These are phyloP conservation scores for Cacatua alba DNA, from an alignment of 2,113 vertebrate species.

Conservation along the genomic window DNA sequence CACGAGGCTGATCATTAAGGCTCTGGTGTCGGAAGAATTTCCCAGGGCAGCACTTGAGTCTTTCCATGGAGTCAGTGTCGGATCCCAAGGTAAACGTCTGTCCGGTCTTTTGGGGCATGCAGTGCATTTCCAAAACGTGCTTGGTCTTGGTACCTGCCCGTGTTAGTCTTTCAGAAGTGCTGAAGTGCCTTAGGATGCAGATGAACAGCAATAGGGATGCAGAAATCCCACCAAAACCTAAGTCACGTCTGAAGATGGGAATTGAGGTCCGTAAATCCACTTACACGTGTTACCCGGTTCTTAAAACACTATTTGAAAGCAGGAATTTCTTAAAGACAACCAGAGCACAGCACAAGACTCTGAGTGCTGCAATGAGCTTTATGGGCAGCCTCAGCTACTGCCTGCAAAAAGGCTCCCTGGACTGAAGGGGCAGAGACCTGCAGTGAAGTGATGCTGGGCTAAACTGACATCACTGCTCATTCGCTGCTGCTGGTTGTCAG, in stretches of 20 bases:
- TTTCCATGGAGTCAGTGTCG: not conserved
- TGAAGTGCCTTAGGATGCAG: not conserved
- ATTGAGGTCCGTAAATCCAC: not conserved
- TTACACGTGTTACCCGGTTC: not conserved
- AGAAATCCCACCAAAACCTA: not conserved
- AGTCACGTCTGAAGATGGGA: not conserved
- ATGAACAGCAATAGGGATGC: rapidly evolving
- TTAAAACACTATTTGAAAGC: not conserved
- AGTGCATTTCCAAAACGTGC: not conserved
- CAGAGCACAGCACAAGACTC: no score
- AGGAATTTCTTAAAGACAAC: not conserved
- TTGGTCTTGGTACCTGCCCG: not conserved
- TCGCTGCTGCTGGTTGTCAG: not conserved
- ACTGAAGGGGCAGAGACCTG: not conserved
- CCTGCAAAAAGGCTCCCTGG: not conserved
- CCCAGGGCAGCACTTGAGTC: not conserved
- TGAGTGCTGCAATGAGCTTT: rapidly evolving
- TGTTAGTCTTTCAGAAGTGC: not conserved
- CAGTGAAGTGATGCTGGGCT: not conserved
- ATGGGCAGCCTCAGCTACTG: not conserved
- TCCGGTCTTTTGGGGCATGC: not conserved
- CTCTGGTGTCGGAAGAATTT: not conserved
- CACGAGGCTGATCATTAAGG: rapidly evolving
- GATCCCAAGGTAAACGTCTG: not conserved
- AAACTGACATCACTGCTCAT: rapidly evolving